Conservation (phyloP, 2,888 invertebrate genomes). For the Masnerella sp. region DNA sequence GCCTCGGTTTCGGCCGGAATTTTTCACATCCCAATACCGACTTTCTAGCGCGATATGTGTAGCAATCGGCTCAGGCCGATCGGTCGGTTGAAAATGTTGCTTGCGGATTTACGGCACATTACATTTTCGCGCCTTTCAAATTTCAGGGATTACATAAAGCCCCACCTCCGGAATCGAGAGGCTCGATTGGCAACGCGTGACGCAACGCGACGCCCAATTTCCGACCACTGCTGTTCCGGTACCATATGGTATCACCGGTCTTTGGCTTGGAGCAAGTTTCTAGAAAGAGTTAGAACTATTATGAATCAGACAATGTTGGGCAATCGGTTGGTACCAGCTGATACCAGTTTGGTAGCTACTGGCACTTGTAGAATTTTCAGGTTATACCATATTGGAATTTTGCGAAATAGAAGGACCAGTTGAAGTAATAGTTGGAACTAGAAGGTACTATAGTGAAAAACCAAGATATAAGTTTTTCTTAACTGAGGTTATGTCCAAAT, state of each 20-base stretch:
- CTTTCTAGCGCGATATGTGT: constrained; percentile 47
- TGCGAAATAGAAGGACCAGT: too few species aligned
- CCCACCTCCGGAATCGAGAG: constrained; percentile 24
- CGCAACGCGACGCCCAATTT: constrained; percentile 38
- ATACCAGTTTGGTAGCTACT: too few species aligned
- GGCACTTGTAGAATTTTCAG: too few species aligned
- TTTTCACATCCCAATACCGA: constrained; percentile 34
- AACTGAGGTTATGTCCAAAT: too few species aligned
- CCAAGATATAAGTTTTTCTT: too few species aligned
- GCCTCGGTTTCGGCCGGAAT: constrained; percentile 34
- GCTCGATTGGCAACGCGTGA: constrained; percentile 39
- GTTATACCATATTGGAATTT: too few species aligned
- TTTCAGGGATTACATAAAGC: constrained; percentile 54
- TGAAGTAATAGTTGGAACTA: too few species aligned
- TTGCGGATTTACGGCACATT: constrained; percentile 40
- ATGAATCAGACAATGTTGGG: too few species aligned
- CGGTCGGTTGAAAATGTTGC: constrained; percentile 47
- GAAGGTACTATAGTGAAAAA: too few species aligned
- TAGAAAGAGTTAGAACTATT: too few species aligned
- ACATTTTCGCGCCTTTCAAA: constrained; percentile 55
- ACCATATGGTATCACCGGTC: constrained; percentile 44
- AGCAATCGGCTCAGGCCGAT: constrained; percentile 42
- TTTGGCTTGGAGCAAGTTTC: too few species aligned
- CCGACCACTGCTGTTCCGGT: constrained; percentile 1
- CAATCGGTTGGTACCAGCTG: too few species aligned